Percentiles rank a stretch among this genome's conserved stretches.
These are phyloP conservation scores for Cottoperca gobio DNA, from an alignment of 2,797 vertebrate species.

Conservation along the genomic window DNA sequence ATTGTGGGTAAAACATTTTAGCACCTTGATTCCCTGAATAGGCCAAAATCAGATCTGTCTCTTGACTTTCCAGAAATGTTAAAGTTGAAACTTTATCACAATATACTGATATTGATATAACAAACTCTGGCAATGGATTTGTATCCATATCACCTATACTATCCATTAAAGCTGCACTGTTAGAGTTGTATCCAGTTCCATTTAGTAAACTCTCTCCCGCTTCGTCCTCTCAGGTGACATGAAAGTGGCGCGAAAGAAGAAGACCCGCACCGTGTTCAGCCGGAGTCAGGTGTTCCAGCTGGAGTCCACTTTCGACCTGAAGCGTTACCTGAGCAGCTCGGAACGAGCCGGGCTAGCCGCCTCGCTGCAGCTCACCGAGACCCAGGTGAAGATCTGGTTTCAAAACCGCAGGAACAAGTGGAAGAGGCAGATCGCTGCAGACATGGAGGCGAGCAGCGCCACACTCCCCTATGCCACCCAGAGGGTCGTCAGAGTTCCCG, in stretches of 20 bases:
- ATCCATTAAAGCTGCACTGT: not conserved
- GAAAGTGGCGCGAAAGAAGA: conserved; percentile 85
- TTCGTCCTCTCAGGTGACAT: conserved; percentile 49
- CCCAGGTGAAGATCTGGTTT: conserved; percentile 91
- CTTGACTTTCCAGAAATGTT: not conserved
- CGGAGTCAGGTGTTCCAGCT: conserved; percentile 92
- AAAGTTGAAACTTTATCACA: not conserved
- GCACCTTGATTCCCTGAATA: not conserved
- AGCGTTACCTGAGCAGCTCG: conserved; percentile 87
- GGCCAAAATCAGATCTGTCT: not conserved
- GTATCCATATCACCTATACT: not conserved
- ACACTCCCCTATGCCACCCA: conserved; percentile 52
- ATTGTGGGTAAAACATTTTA: not conserved
- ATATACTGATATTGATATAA: not conserved
- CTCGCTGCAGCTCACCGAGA: conserved; percentile 86
- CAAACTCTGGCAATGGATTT: not conserved
- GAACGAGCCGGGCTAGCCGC: conserved; percentile 83
- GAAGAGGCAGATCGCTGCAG: conserved; percentile 89
- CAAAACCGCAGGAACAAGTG: conserved; percentile 91
- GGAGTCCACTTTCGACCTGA: conserved; percentile 92
- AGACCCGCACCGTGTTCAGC: conserved; percentile 90
- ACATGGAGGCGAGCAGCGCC: conserved; percentile 80
- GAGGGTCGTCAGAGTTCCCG: conserved; percentile 89
- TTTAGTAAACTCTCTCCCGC: not conserved
- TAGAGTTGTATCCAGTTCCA: not conserved